Evolutionary conservation across 2,797 vertebrate genomes (phyloP), one percentile per base, ranked within the genome.

Genomic region (Sphenodon punctatus): DNA sequence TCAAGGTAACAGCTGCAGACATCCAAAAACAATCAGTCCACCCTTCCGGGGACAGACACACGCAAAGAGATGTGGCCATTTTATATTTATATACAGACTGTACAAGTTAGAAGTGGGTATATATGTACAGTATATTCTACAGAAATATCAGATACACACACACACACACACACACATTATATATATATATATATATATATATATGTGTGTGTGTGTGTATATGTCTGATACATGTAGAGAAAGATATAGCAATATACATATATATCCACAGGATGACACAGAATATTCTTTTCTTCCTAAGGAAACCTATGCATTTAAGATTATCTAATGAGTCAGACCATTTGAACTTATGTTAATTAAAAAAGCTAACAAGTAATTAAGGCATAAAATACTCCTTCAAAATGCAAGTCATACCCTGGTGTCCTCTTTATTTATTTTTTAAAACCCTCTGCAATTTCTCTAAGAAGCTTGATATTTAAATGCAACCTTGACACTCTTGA

Each of bases 1-100:
- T 99, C 99, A 99, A 99, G 99, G 99, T 99, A 99, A 99, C 97
- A 98, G 98, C 99, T 99, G 99, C 99, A 99, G 99, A 99, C 98
- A 99, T 99, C 99, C 98, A 99, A 97, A 97, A 99, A 98, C 98
- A 98, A 98, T 97, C 97, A 97, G 96, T 98, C 98, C 98, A 99
- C 98, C 98, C 98, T 99, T 99, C 98, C 98, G 98, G 98, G 98
- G 98, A 99, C 98, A 98, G 96, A 98, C 98, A 99, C 98, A 99
- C 98, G 98, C 97, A 98, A 94, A 97, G 94, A 95, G 93, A 94
- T 96, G 97, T 97, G 97, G 97, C 99, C 99, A 99, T 99, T 99
- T 98, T 98, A 97, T 96, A 93, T 85, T 68, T 75, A 91, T 91
- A 88, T 85, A 92, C 85, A 91, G 75, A 93, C 78, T 92, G 80